phyloP scores from a whole-genome alignment of 2,113 vertebrate species.

The Microtus ochrogaster region DNA sequence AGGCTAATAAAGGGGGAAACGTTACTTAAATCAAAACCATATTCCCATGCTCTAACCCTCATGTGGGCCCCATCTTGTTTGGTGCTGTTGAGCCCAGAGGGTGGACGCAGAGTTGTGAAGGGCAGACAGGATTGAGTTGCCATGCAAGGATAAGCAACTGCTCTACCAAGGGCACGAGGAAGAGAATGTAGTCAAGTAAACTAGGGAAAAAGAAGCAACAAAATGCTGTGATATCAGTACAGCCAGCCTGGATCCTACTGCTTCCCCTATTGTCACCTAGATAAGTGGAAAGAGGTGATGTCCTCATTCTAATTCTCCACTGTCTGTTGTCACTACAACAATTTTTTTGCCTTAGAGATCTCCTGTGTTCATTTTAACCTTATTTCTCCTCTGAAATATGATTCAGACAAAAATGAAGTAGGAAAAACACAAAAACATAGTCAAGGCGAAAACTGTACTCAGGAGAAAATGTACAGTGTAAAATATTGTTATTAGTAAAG shows the following conservation, averaged over 20 bases:
- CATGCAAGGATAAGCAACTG: not conserved
- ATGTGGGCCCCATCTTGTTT: not conserved
- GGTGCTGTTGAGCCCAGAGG: not conserved
- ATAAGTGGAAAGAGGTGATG: not conserved
- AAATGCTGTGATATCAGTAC: not conserved
- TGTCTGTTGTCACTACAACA: not conserved
- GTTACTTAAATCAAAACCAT: not conserved
- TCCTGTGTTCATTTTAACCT: not conserved
- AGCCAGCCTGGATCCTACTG: not conserved
- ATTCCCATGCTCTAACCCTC: not conserved
- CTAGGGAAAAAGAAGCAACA: not conserved
- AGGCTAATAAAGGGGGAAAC: not conserved
- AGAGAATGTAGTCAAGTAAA: not conserved
- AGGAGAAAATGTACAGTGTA: not conserved
- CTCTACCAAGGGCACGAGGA: not conserved
- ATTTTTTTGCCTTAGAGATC: not conserved
- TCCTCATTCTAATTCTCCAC: not conserved
- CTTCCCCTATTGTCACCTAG: no score
- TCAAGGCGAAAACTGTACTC: not conserved
- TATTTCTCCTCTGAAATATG: not conserved
- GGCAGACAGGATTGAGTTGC: not conserved
- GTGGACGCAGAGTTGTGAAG: not conserved
- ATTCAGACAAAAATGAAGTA: not conserved
- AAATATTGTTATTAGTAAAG: slow-evolving; percentile 3
- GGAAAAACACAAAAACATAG: not conserved